These are phyloP conservation scores for Drosophila mayaguana DNA, from an alignment of 2,888 invertebrate genomes.

Conservation along the genomic window DNA sequence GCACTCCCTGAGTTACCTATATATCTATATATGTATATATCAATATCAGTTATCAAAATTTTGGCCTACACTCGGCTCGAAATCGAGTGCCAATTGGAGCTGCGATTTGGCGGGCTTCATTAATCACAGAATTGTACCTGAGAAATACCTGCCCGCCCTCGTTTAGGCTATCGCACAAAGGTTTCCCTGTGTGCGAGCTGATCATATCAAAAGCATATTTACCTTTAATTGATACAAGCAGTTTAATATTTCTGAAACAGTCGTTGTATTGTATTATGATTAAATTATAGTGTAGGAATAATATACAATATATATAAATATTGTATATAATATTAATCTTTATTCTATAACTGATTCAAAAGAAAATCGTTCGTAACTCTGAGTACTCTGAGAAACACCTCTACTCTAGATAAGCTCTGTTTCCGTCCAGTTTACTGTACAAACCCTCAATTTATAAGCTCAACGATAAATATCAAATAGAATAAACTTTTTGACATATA, in stretches of 20 bases:
- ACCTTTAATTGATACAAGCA: neutral
- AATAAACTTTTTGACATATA: constrained; percentile 1
- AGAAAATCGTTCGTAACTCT: too few relatives aligned
- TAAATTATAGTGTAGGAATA: too few relatives aligned
- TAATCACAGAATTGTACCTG: neutral
- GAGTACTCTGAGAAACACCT: neutral
- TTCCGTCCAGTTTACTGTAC: neutral
- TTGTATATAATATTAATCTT: too few relatives aligned
- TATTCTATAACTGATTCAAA: too few relatives aligned
- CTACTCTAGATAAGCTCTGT: neutral
- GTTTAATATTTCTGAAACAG: neutral
- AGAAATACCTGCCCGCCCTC: constrained; percentile 33
- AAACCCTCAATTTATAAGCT: neutral
- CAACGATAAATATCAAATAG: neutral
- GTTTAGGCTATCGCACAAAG: neutral
- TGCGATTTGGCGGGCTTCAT: constrained; percentile 50
- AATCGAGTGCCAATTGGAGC: constrained; percentile 43
- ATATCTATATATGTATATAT: neutral
- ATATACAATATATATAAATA: too few relatives aligned
- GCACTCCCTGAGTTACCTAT: neutral
- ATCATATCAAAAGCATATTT: neutral
- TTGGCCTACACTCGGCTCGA: constrained; percentile 5
- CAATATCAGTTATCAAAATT: constrained; percentile 3
- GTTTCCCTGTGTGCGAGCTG: constrained; percentile 6
- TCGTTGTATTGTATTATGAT: neutral